A percentile compares a stretch with the other conserved stretches of the same genome.
Evolutionary conservation across 2,113 vertebrate genomes (phyloP).

Genomic region (Petromus typicus): DNA sequence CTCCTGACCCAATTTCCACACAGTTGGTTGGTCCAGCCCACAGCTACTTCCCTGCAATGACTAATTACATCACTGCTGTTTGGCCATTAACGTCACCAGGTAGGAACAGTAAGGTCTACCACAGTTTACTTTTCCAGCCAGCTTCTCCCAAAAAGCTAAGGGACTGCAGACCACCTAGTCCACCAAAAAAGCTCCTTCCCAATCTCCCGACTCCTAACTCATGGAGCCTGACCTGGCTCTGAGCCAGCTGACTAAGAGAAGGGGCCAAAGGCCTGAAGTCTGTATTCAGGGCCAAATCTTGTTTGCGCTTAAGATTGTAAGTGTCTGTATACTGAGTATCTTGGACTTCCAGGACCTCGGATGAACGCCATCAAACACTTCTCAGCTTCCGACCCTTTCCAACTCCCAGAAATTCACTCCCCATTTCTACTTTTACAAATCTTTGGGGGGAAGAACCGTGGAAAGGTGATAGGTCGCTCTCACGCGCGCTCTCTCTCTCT

Average conservation of each 20-base stretch:
- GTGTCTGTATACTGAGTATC: background rate
- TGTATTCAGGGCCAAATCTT: background rate
- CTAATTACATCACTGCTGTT: conserved; percentile 66
- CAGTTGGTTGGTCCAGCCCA: conserved; percentile 52
- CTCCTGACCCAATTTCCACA: conserved; percentile 79
- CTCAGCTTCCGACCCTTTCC: background rate
- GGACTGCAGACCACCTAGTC: background rate
- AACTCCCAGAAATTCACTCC: background rate
- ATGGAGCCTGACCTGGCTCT: background rate
- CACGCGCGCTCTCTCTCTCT: too few relatives aligned
- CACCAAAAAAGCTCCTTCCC: background rate
- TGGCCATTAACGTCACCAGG: conserved; percentile 52
- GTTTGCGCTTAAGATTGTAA: background rate
- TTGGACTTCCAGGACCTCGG: background rate
- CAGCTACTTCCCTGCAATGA: background rate
- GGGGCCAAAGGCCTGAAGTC: background rate
- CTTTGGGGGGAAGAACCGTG: background rate
- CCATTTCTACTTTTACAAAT: background rate
- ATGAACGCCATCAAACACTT: background rate
- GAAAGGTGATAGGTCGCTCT: too few relatives aligned
- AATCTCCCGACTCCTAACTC: background rate
- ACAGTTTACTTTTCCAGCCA: background rate
- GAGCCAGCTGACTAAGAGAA: background rate
- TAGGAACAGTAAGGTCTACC: background rate
- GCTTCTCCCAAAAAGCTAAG: background rate